Evolutionary conservation across 2,888 invertebrate genomes (phyloP), one percentile per base, ranked within the genome.

Genomic region (Gastrophysa polygoni): DNA sequence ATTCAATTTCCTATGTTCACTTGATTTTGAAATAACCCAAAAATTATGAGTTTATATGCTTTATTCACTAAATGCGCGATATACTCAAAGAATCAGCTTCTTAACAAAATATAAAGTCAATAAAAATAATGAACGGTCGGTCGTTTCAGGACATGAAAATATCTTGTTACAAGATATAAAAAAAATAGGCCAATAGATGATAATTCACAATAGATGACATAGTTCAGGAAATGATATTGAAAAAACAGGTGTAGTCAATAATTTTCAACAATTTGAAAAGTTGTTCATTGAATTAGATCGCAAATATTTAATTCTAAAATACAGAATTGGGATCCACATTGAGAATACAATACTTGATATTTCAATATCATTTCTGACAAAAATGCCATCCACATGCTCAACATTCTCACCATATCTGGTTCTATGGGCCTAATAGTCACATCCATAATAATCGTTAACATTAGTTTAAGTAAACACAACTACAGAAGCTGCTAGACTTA

Each of bases 111-210:
- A 67, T 66, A 64, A 58, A 59, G 56, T 47, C 59, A 64, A 57
- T 60, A 58, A 64, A 66, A 68, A 59, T 57, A 66, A 71, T 67
- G 68, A 70, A 73, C 73, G 68, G 70, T 72, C 72, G 71, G 72
- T 72, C 72, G 71, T 71, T 73, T 71, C 72, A 59, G 62, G 66
- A 68, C 61, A 32, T 51, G 29, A 29, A n/a, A 59, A 59, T 71
- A 72, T 71, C 73, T 74, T 74, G 71, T 70, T 73, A 72, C 73
- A 74, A 74, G 71, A 74, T 69, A 72, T 63, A 66, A 49, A 58
- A 55, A 60, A 43, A 60, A 43, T 43, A 38, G 38, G 38, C 38
- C 38, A 14, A 38, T 38, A 38, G 14, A n/a, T n/a, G n/a, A n/a
- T n/a, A n/a, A n/a, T n/a, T n/a, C n/a, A n/a, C n/a, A 10, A 32